phyloP scores from a whole-genome alignment of 2,797 vertebrate genomes.

The Anableps anableps region DNA sequence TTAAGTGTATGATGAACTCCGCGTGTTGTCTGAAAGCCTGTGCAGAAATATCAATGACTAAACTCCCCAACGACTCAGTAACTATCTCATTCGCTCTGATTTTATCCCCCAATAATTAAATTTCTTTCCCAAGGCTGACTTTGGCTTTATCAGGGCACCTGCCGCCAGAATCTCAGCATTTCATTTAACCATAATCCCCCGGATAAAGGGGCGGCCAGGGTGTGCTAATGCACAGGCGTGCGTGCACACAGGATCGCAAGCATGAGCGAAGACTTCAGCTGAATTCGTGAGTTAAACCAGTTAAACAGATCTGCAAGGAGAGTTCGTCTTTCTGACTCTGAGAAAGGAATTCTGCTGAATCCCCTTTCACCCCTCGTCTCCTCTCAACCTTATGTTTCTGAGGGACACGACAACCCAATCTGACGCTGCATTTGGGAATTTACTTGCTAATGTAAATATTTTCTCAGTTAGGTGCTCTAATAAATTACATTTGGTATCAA shows the following conservation, averaged over 20 bases:
- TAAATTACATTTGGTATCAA: background rate
- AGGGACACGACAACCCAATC: background rate
- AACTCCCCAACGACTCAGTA: constrained; percentile 72
- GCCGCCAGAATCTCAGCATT: constrained; percentile 72
- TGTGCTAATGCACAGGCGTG: constrained; percentile 69
- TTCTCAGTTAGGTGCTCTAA: background rate
- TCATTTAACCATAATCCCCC: constrained; percentile 79
- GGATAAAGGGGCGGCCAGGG: constrained; percentile 70
- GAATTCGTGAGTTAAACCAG: constrained; percentile 35
- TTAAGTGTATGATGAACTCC: constrained; percentile 65
- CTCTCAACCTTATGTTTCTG: background rate
- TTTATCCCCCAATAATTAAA: constrained; percentile 82
- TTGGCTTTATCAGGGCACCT: constrained; percentile 67
- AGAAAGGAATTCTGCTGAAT: constrained; percentile 15
- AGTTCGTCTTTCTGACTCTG: constrained; percentile 10
- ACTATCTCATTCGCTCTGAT: constrained; percentile 74
- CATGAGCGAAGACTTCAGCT: constrained; percentile 49
- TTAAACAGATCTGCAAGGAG: constrained; percentile 21
- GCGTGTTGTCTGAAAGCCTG: constrained; percentile 63
- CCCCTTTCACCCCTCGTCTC: background rate
- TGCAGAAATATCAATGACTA: constrained; percentile 77
- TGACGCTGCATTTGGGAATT: background rate
- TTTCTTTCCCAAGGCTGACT: constrained; percentile 68
- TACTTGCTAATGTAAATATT: background rate
- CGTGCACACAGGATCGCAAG: constrained; percentile 5